These are phyloP conservation scores for Chrysogorgia sp. DNA, from an alignment of 92 coral and sea anemone species.

Conservation along the genomic window DNA sequence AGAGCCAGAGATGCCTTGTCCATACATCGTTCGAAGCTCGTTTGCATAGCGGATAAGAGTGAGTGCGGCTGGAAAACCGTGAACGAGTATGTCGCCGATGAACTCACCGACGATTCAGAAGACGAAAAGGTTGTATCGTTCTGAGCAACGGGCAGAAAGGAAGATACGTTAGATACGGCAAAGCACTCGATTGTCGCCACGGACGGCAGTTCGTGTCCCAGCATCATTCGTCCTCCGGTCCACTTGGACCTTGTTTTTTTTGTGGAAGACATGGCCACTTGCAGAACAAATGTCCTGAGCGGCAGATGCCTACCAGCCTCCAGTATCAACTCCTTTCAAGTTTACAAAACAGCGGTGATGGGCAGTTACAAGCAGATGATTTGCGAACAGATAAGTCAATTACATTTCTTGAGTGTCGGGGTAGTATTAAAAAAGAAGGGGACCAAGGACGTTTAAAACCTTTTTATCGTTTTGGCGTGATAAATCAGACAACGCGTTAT, in stretches of 20 bases:
- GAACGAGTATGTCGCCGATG: conserved; percentile 47
- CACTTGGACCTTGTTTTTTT: conserved; percentile 16
- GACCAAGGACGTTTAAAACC: too few relatives aligned
- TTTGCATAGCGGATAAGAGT: conserved; percentile 28
- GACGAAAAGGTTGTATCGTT: conserved; percentile 46
- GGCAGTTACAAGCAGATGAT: not conserved
- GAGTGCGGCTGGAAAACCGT: conserved; percentile 48
- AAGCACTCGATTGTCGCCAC: too few relatives aligned
- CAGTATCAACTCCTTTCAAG: not conserved
- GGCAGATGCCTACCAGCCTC: not conserved
- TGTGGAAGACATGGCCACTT: conserved; percentile 36
- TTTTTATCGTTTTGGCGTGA: too few relatives aligned
- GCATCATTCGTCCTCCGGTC: conserved; percentile 24
- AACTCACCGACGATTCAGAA: conserved; percentile 37
- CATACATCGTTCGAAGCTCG: too few relatives aligned
- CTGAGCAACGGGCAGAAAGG: conserved; percentile 34
- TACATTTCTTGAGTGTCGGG: conserved; percentile 41
- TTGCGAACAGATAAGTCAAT: conserved; percentile 1
- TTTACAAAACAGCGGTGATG: not conserved
- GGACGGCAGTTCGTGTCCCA: too few relatives aligned
- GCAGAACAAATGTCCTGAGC: conserved; percentile 28
- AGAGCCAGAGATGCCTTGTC: conserved; percentile 19
- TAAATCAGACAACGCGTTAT: too few relatives aligned
- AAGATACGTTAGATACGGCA: not conserved
- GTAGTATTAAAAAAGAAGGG: conserved; percentile 23